A percentile compares a stretch with the other conserved stretches of the same genome.
Conservation (phyloP, 2,888 invertebrate species). For the Tyria jacobaeae region DNA sequence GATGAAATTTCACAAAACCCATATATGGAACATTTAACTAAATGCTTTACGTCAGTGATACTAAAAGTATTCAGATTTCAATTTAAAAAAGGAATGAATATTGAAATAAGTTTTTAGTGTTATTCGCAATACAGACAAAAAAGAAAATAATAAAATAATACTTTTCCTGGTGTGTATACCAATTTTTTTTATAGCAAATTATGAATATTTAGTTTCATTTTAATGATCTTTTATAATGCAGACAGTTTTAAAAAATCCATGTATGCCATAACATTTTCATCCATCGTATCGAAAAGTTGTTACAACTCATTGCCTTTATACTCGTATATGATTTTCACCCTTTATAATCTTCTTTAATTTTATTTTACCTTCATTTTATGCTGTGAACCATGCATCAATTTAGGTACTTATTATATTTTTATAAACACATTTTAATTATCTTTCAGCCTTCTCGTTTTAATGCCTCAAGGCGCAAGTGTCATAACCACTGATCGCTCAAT, state of each 20-base stretch:
- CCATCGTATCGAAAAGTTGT: no score
- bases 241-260: no score
- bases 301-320: no score
- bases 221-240: no score
- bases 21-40: slow-evolving; percentile 5
- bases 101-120: background rate
- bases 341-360: no score
- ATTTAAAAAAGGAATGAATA: background rate
- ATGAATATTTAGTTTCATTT: no score
- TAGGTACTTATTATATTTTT: background rate
- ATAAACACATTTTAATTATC: background rate
- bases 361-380: background rate
- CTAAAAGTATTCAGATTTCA: background rate
- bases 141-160: no score
- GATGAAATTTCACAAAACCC: slow-evolving; percentile 5
- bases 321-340: background rate
- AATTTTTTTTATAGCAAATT: no score
- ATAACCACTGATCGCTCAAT: background rate
- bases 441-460: background rate
- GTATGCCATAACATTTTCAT: no score
- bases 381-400: background rate
- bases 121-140: no score
- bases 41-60: background rate
- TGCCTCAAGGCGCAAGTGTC: background rate
- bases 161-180: no score